Percentiles rank a stretch among this genome's conserved stretches.
Evolutionary conservation across 2,113 vertebrate genomes (phyloP).

Genomic region (Pagrus major): DNA sequence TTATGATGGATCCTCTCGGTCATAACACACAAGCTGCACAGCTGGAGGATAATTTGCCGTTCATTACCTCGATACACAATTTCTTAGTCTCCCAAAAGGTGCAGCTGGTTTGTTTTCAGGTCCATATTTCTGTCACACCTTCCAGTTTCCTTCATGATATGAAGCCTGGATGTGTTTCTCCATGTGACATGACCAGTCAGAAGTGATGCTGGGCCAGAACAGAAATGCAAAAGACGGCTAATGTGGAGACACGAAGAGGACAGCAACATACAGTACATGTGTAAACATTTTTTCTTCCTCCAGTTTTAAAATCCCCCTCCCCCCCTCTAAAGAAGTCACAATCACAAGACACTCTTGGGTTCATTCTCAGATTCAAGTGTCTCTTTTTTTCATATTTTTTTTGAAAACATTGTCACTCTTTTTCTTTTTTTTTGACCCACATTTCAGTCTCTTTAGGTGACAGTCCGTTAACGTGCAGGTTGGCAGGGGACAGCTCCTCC

Average conservation of each 20-base stretch:
- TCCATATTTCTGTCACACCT: background rate
- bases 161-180: constrained; percentile 9
- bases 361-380: constrained; percentile 66
- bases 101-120: background rate
- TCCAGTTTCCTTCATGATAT: constrained; percentile 35
- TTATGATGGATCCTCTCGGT: background rate
- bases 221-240: constrained; percentile 13
- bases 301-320: constrained; percentile 48
- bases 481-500: constrained; percentile 51
- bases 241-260: constrained; percentile 38
- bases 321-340: constrained; percentile 30
- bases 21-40: constrained; percentile 1
- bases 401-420: constrained; percentile 50
- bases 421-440: constrained; percentile 18
- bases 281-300: constrained; percentile 75
- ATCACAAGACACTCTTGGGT: constrained; percentile 54
- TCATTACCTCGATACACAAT: background rate
- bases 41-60: constrained; percentile 3
- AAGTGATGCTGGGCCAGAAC: background rate
- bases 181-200: background rate
- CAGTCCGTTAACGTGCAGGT: constrained; percentile 48
- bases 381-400: constrained; percentile 9
- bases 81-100: constrained; percentile 30
- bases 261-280: constrained; percentile 58
- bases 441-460: constrained; percentile 49